Base-by-base conservation (phyloP, 2,888 invertebrate genomes). In the Papilio elwesi region DNA sequence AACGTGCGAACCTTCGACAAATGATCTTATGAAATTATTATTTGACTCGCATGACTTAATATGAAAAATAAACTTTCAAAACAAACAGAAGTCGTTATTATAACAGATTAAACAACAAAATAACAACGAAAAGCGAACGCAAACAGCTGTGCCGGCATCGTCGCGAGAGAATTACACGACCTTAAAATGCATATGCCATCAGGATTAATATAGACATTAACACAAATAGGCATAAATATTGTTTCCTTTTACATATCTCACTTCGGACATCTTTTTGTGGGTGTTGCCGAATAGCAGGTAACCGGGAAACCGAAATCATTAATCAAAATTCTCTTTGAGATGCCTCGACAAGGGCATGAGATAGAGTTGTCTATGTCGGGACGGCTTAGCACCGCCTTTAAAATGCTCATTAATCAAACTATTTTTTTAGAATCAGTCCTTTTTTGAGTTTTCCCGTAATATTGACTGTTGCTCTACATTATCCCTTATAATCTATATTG, bases 121-220 rank as follows among this genome's bases (percentile, higher is more conserved):
- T 62, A 71, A 68, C 63, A 63, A 51, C 38, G 26, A 15, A 55
- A 65, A 63, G 55, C 43, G 47, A 63, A 72, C 16, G 12, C 53
- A 69, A 87, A 86, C 87, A 86, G 80, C 84, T 86, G 86, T 80
- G 82, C 80, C 84, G 84, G 82, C 78, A 76, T 77, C 77, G 68
- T 43, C 55, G 64, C 57, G 49, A 48, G 71, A 71, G 49, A 55
- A 73, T 74, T 73, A 74, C 62, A 11, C 67, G 70, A 55, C 51
- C 64, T 73, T 79, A 83, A 85, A 84, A 83, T 83, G 83, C 85
- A 82, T 81, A 87, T 82, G 87, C 82, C 87, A 80, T 78, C 77
- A 86, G 87, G 87, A 92, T 91, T 89, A 88, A 92, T 91, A 86
- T 80, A 92, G 90, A 90, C 87, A 90, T 92, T 91, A 89, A 88